Evolutionary conservation across 2,888 invertebrate species (phyloP).

Genomic region (Platycheirus albimanus): DNA sequence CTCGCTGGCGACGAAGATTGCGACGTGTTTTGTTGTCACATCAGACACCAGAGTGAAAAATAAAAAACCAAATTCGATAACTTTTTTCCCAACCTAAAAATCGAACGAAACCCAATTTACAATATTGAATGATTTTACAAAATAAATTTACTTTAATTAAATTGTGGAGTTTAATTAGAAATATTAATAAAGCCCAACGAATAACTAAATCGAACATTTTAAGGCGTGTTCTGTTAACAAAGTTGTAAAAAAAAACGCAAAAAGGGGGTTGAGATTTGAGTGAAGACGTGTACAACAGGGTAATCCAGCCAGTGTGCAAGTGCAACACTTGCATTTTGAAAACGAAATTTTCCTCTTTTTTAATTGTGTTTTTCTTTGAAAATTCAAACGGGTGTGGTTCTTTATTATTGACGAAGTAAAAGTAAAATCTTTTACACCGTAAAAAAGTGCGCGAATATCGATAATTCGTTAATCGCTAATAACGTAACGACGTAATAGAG

Average conservation of each 20-base stretch:
- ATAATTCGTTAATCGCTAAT: slow-evolving; percentile 20
- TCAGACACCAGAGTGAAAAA: slow-evolving; percentile 35
- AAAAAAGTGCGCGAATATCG: slow-evolving; percentile 40
- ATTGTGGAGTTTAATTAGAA: neutral
- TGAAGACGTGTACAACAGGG: slow-evolving; percentile 37
- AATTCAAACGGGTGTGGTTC: slow-evolving; percentile 57
- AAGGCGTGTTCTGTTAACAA: slow-evolving; percentile 70
- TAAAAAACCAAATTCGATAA: slow-evolving; percentile 34
- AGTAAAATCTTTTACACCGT: neutral
- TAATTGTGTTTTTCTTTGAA: slow-evolving; percentile 33
- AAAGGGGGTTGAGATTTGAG: slow-evolving; percentile 41
- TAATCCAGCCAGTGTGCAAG: slow-evolving; percentile 59
- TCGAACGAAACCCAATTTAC: slow-evolving; percentile 13
- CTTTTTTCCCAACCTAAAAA: slow-evolving; percentile 13
- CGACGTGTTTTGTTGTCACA: slow-evolving; percentile 73
- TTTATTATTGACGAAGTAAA: slow-evolving; percentile 9
- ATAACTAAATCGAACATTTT: slow-evolving; percentile 62
- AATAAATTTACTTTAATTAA: too few species aligned
- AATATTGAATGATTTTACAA: neutral
- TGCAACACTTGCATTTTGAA: slow-evolving; percentile 67
- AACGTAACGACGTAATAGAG: slow-evolving; percentile 61
- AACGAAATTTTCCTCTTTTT: slow-evolving; percentile 48
- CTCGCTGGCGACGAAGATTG: slow-evolving; percentile 60
- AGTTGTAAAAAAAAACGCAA: too few species aligned
- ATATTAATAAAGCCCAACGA: slow-evolving; percentile 25